Base-by-base conservation (phyloP, 2,888 invertebrate species). In the Entomobrya multifasciata region DNA sequence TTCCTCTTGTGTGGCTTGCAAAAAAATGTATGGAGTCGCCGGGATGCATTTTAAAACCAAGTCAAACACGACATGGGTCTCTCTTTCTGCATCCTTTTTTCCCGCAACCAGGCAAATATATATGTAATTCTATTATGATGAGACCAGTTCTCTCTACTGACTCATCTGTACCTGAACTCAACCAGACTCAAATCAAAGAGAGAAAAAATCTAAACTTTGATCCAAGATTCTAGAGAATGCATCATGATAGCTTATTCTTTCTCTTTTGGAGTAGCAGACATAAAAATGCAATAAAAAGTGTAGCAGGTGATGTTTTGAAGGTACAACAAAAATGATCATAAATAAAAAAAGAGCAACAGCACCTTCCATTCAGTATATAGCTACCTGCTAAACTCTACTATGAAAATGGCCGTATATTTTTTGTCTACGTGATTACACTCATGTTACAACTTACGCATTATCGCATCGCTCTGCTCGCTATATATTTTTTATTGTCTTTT, bases 11-110 rank as follows among this genome's bases (percentile, higher is more conserved):
- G 47, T 70, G 67, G 67, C 22, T 47, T 25, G 67, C 67, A 15
- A 70, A 47, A 67, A 41, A n/a, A n/a, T n/a, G n/a, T 47, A 22
- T 36, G 36, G n/a, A 22, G 44, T 70, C 47, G 47, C 22, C 20
- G 67, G 15, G 44, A 70, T 70, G 44, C 15, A 41, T 70, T 70
- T n/a, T 13, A 70, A 67, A 70, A 70, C 25, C 47, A 70, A 70
- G 22, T 17, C 67, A 70, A 47, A 44, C 67, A 70, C 47, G 25
- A 47, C 67, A 70, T 70, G 67, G 44, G 22, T n/a, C 5, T 67
- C 13, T 13, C 22, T 30, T n/a, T n/a, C n/a, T n/a, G n/a, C n/a
- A 62, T 41, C 1, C 20, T 36, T 36, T 36, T 6, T 36, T 6
- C 36, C 8, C 4, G 36, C 5, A 36, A n/a, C n/a, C n/a, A n/a